Evolutionary conservation across 2,113 vertebrate genomes (phyloP).

Genomic region (Zosterops lateralis): DNA sequence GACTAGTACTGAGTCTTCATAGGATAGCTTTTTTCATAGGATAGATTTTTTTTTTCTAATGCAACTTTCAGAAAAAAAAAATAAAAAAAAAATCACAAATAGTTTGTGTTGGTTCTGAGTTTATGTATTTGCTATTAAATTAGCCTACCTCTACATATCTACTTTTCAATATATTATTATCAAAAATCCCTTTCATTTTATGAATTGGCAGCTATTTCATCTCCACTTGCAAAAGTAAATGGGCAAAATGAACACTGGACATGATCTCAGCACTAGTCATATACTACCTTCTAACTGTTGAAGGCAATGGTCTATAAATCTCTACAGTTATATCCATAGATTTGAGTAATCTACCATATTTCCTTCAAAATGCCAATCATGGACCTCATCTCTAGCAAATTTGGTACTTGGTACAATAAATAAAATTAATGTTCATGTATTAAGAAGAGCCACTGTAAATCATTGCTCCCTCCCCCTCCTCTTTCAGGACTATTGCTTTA

Average conservation of each 20-base stretch:
- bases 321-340: constrained; percentile 18
- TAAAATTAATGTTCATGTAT: constrained; percentile 43
- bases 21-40: not conserved
- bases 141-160: not conserved
- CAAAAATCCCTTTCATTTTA: not conserved
- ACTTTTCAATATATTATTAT: not conserved
- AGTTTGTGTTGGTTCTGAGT: not conserved
- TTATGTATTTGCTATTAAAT: not conserved
- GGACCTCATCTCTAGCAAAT: not conserved
- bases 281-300: not conserved
- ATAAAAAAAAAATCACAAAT: not conserved
- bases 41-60: not conserved
- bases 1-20: not conserved
- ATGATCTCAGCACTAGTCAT: constrained; percentile 35
- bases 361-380: constrained; percentile 48
- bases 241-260: constrained; percentile 18
- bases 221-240: constrained; percentile 39
- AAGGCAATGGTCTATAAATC: constrained; percentile 37
- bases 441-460: constrained; percentile 40
- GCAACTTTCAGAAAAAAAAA: not conserved
- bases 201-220: constrained; percentile 25
- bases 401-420: constrained; percentile 40
- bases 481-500: constrained; percentile 43
- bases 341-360: constrained; percentile 51
- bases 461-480: not conserved